Evolutionary conservation across 2,113 vertebrate genomes (phyloP), one percentile per base, ranked within the genome.

Genomic region (Nothobranchius kuhntae): DNA sequence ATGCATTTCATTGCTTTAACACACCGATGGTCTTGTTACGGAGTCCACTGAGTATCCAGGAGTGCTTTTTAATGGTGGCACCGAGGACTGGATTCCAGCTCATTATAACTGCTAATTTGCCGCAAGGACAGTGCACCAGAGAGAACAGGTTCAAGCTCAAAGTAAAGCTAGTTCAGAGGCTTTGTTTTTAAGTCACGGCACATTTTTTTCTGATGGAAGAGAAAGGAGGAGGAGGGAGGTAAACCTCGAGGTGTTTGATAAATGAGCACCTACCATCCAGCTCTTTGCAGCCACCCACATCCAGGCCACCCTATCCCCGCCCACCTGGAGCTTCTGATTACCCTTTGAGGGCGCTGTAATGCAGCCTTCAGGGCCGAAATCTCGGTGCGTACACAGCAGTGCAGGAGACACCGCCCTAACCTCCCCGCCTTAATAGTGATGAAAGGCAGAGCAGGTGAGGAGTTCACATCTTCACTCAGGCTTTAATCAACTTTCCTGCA

Each of bases 401-500:
- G 62, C 35, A 13, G 45, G 13, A 53, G 47, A 52, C 56, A 11
- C 75, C 84, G 42, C 54, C 61, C 72, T 70, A 64, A 71, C 58
- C 66, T 57, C 30, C 44, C n/a, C 55, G 52, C 44, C 64, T 11
- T 44, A 13, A 0, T 81, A 5, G 56, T 70, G 81, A 84, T 88
- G 84, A 88, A 86, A 88, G 83, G 83, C 65, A 47, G 53, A 52
- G 69, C 67, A 75, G 85, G 81, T 85, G 88, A 87, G 68, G 68
- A 71, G 83, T 86, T 88, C 83, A 84, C 75, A 15, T 74, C 79
- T 78, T 68, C 57, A 14, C 60, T 17, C 6, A 0, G 17, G 73
- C 81, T 87, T 87, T 81, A 85, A 87, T 89, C 83, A 82, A 80
- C 86, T 68, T 80, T 83, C 77, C 81, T 81, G 88, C 84, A 72